Conservation (phyloP, 1,140 invertebrate genomes). For the Sinonovacula constricta region DNA sequence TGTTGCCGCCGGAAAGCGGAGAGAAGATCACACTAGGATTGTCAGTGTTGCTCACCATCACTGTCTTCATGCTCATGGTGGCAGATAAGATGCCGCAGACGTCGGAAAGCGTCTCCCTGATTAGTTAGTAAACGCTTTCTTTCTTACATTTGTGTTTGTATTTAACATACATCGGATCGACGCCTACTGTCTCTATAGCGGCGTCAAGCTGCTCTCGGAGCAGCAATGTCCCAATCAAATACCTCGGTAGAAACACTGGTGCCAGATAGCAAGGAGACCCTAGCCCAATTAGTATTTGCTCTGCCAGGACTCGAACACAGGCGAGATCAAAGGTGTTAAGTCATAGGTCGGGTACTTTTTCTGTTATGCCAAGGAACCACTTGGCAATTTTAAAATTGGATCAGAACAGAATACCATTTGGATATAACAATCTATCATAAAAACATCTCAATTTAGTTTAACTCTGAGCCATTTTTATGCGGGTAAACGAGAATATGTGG, state of each 20-base stretch:
- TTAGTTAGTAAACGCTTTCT: constrained; percentile 79
- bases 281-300: no score
- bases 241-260: background rate
- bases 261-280: background rate
- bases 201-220: background rate
- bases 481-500: background rate
- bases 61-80: constrained; percentile 83
- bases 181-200: background rate
- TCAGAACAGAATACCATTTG: no score
- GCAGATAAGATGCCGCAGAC: constrained; percentile 83
- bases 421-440: no score
- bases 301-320: no score
- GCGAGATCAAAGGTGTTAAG: no score
- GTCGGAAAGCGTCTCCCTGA: constrained; percentile 82
- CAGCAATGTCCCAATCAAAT: background rate
- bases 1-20: constrained; percentile 82
- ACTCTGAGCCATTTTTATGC: no score
- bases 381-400: no score
- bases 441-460: no score
- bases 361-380: no score
- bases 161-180: background rate
- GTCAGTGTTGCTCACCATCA: constrained; percentile 82
- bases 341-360: no score
- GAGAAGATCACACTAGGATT: constrained; percentile 83
- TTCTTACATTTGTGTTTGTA: background rate